These are phyloP conservation scores for Cebus imitator DNA, from an alignment of 2,113 vertebrate genomes.

Conservation along the genomic window DNA sequence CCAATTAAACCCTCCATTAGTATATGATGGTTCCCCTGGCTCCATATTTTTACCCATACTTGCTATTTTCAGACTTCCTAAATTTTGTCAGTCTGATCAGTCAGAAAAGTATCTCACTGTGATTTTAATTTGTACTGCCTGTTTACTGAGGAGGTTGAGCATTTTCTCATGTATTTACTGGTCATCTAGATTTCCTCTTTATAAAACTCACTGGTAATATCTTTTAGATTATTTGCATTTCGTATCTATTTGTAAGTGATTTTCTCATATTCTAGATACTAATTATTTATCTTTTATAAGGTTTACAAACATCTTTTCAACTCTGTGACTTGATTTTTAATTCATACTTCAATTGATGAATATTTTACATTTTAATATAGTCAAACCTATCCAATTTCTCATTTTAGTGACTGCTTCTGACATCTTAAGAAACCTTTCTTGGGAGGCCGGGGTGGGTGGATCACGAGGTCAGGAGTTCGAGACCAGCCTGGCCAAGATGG, in stretches of 20 bases:
- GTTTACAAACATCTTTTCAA: slow-evolving; percentile 15
- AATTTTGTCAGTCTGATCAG: neutral
- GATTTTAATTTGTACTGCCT: neutral
- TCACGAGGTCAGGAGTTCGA: too few species aligned
- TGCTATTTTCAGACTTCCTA: neutral
- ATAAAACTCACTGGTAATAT: neutral
- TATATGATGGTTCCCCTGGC: neutral
- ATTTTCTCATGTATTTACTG: neutral
- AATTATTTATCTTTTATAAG: slow-evolving; percentile 27
- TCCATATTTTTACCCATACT: neutral
- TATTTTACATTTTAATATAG: slow-evolving; percentile 42
- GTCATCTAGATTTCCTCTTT: neutral
- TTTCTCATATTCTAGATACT: slow-evolving; percentile 43
- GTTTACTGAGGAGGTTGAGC: neutral
- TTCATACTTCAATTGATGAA: slow-evolving; percentile 24
- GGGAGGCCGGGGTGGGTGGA: too few species aligned
- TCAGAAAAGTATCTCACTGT: neutral
- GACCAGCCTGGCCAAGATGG: too few species aligned
- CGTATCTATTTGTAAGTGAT: neutral
- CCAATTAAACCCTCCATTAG: neutral
- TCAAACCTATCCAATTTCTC: slow-evolving; percentile 13
- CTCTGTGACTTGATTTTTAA: slow-evolving; percentile 43
- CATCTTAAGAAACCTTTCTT: slow-evolving; percentile 9
- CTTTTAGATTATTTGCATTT: slow-evolving; percentile 18
- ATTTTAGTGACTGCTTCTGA: neutral